Base-by-base conservation (phyloP, 2,888 invertebrate genomes). In the Caenorhabditis uteleia region DNA sequence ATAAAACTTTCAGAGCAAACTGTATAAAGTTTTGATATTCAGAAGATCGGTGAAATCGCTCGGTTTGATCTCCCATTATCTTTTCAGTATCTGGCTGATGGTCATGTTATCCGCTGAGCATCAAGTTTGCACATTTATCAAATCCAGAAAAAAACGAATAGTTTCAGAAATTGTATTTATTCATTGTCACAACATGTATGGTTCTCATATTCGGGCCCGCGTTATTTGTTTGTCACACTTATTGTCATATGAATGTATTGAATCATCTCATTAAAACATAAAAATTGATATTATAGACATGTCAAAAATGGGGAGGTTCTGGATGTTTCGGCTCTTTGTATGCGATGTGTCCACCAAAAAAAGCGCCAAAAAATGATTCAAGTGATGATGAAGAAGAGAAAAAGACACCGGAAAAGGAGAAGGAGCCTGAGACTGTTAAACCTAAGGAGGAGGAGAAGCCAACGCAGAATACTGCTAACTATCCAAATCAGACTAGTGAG, bases 141-240 rank as follows among this genome's bases (percentile, higher is more conserved):
- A 25, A 18, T 0, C 3, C n/a, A 10, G 29, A 29, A 1, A 18
- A 21, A 12, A 14, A 46, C 7, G 18, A 26, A 23, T 1, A 14
- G 38, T 45, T 68, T 45, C 45, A 70, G 67, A 56, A 55, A 23
- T 16, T 70, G 1, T 70, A 70, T 46, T 33, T 70, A 0, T 70
- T 70, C 43, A 61, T 70, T 18, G 7, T 70, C 7, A 36, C 58
- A 0, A 31, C 57, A 2, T 20, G 33, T 25, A 44, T 70, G 40
- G 49, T 57, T 2, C n/a, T 71, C 1, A 18, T 70, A 3, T 72
- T 70, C 43, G 74, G 74, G 2, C 74, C 74, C 3, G 43, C 65
- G 14, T 26, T 72, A 2, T 74, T 74, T 47, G 50, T 74, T 14
- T 45, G 50, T 23, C 74, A 74, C 50, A 74, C 74, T 0, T 74